Evolutionary conservation across 2,113 vertebrate species (phyloP), one percentile per base, ranked within the genome.

Genomic region (Meriones unguiculatus): DNA sequence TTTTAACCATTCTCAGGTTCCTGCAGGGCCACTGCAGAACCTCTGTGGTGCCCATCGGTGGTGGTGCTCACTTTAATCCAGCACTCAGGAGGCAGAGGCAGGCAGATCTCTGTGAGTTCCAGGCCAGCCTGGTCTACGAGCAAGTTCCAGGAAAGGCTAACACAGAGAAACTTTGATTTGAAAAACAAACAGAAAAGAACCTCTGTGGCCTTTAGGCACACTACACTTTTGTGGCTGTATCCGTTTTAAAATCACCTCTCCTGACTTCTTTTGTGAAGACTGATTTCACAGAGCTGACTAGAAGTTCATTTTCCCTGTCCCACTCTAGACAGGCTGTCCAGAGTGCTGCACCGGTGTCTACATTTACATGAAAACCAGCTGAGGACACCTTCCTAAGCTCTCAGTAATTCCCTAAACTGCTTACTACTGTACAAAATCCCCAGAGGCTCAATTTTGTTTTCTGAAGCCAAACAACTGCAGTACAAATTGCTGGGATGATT

Each of bases 341-440:
- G 78, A 86, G 88, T 28, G 50, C 89, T 77, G 72, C 18, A 18
- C 90, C 59, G 62, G 62, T 87, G 95, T 92, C 80, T 90, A 52
- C 6, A 25, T 75, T 92, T 57, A 93, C 30, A 5, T 15, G 73
- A 72, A 90, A 80, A 91, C 73, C 93, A 96, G 97, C 93, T 90
- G 72, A 2, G 0, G 72, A 78, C 54, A 87, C 62, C 50, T 82
- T 86, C 69, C 54, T 18, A 76, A 67, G 88, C 90, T 93, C 96
- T 85, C 50, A 20, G 57, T 89, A 95, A 87, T 93, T 97, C 85
- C 92, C 96, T 95, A 90, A 96, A 93, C 80, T 97, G 81, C 87
- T 38, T 84, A 94, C 87, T 80, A 87, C 78, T 87, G 54, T 57
- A 82, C 41, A 78, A 18, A 57, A 90, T 95, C 93, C 92, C 97